Percentiles rank a stretch among this genome's conserved stretches.
Evolutionary conservation across 1,140 invertebrate genomes (phyloP).

Genomic region (Dufourea novaeangliae): DNA sequence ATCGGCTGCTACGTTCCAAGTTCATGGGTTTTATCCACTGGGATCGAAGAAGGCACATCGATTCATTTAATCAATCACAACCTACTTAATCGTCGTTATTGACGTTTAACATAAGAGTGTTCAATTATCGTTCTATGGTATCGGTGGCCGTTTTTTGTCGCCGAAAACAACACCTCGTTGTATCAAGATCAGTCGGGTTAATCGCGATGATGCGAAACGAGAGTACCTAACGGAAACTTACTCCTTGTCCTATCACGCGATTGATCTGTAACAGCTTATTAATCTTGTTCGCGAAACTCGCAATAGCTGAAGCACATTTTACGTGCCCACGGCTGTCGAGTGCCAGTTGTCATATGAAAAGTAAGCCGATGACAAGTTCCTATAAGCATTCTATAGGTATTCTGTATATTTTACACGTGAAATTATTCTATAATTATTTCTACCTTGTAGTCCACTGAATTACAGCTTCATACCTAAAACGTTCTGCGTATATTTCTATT

Average conservation of each 20-base stretch:
- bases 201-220: background rate
- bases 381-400: no score
- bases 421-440: no score
- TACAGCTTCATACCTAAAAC: no score
- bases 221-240: conserved; percentile 12
- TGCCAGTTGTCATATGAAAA: background rate
- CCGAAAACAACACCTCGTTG: conserved; percentile 18
- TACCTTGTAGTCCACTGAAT: no score
- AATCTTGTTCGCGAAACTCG: background rate
- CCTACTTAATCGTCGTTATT: conserved; percentile 9
- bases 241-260: background rate
- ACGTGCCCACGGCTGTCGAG: background rate
- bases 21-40: no score
- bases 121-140: conserved; percentile 9
- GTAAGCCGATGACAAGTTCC: background rate
- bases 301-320: background rate
- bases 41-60: no score
- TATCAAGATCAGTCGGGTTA: background rate
- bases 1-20: no score
- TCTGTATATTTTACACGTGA: no score
- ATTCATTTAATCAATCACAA: conserved; percentile 37
- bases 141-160: background rate
- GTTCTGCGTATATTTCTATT: no score
- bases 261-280: background rate
- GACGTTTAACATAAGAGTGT: conserved; percentile 11